Conservation (phyloP, 1,140 invertebrate genomes). For the Drosophila paulistorum region DNA sequence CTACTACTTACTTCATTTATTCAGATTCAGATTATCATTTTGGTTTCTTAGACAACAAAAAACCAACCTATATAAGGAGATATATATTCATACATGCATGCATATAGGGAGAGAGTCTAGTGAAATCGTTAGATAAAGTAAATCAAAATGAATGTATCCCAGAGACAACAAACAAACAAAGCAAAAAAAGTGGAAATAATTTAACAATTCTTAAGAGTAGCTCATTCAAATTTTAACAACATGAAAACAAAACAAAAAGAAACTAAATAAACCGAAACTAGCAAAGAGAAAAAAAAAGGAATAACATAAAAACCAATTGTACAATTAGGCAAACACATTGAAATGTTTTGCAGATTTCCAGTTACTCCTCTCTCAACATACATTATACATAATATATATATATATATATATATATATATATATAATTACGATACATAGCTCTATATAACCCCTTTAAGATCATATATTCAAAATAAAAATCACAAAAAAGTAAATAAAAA, state of each 20-base stretch:
- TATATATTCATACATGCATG: constrained; percentile 11
- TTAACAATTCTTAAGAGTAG: constrained; percentile 59
- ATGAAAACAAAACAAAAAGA: constrained; percentile 46
- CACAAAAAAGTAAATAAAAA: neutral
- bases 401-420: constrained; percentile 45
- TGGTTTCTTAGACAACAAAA: constrained; percentile 5
- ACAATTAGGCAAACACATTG: constrained; percentile 54
- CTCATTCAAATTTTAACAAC: constrained; percentile 76
- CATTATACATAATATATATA: constrained; percentile 56
- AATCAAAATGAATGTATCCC: constrained; percentile 46
- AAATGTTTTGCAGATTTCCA: constrained; percentile 50
- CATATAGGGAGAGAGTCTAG: constrained; percentile 26
- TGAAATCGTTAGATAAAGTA: constrained; percentile 33
- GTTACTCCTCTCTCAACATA: constrained; percentile 75
- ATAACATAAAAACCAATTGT: constrained; percentile 51
- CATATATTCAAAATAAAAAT: constrained; percentile 53
- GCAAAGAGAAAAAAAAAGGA: neutral
- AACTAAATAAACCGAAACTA: constrained; percentile 43
- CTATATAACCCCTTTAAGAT: constrained; percentile 54
- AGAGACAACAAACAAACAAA: neutral
- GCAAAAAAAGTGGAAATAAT: neutral
- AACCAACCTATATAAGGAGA: constrained; percentile 26
- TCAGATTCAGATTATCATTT: constrained; percentile 40
- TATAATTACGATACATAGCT: constrained; percentile 34
- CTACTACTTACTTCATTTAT: constrained; percentile 41